Evolutionary conservation across 1,140 invertebrate species (phyloP), one percentile per base, ranked within the genome.

Genomic region (Zophobas morio): DNA sequence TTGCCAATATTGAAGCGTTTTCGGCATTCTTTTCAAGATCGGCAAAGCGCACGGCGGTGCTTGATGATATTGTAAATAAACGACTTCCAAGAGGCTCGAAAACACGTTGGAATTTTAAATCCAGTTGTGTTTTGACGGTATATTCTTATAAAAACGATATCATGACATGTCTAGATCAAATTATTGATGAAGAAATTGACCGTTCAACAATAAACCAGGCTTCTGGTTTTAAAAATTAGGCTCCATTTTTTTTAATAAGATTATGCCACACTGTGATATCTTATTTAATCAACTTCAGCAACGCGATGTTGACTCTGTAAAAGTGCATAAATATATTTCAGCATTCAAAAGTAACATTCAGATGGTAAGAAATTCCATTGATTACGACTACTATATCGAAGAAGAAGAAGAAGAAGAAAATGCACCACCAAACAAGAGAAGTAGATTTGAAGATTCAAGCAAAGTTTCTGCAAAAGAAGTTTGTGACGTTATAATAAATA

Each of bases 221-320:
- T 0, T 5, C 63, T 33, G 54, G 34, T 5, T 51, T 79, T 2
- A 6, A 46, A 6, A 42, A 74, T 32, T 36, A 46, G 81, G 81
- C 37, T 82, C 5, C 49, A 32, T 51, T 74, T 81, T 70, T 81
- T 79, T 40, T 40, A 63, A 79, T 57, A 34, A 66, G 6, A 70
- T 82, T 35, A 75, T 82, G 75, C 76, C 76, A 2, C 76, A 78
- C 74, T 56, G 66, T n/a, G 78, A 79, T 36, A 81, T 77, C 40
- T 56, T 82, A 2, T 81, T 35, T 60, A 78, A 76, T 71, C 53
- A 82, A 72, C 57, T 81, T 6, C 79, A 81, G 70, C 70, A 56
- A 63, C 20, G 51, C 40, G 37, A 42, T 34, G 77, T 57, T 6
- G 79, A 80, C 37, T 8, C 20, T 6, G 42, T 75, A 20, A 20